Base-by-base conservation (phyloP, 2,113 vertebrate species). In the Cyphomyrus discorhynchus region DNA sequence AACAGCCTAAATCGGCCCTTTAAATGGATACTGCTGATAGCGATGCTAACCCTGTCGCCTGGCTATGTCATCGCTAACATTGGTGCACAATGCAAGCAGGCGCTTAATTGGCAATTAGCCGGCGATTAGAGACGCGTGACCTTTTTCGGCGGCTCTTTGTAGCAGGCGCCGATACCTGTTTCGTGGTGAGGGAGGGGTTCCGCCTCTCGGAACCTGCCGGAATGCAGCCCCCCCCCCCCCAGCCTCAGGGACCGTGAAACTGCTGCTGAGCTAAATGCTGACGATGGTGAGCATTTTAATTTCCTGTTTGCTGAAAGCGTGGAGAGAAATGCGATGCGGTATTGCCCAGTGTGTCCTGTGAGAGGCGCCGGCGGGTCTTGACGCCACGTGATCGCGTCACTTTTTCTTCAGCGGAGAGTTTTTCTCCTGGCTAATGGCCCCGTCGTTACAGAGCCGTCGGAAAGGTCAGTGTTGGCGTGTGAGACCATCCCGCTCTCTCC, bases 101-200 rank as follows among this genome's bases (percentile, higher is more conserved):
- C 39, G n/a, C 77, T 94, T 92, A 92, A 94, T 92, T 93, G 91
- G 90, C 87, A 91, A 90, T 94, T 92, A 90, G 89, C 91, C 91
- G 90, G 90, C 84, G 93, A 91, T 94, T 92, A 93, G 90, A 70
- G 74, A 83, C 88, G n/a, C 27, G 7, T 91, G 91, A 93, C 92
- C 92, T 91, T 90, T 90, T 66, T 87, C 85, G 89, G 88, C 82
- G 85, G 70, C 42, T 89, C 1, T 88, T 88, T 77, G 66, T 74
- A 31, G 80, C 58, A 90, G 91, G 90, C 88, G 90, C 88, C 80
- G 77, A 58, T 77, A 90, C 70, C 49, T 91, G 39, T 46, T 53
- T 91, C 3, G 0, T 13, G 31, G 42, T 8, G 45, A 19, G 42
- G 82, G 21, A 7, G 46, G 9, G 45, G 82, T 42, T 4, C 21